Conservation (phyloP, 2,888 invertebrate genomes). For the Halictus ligatus region DNA sequence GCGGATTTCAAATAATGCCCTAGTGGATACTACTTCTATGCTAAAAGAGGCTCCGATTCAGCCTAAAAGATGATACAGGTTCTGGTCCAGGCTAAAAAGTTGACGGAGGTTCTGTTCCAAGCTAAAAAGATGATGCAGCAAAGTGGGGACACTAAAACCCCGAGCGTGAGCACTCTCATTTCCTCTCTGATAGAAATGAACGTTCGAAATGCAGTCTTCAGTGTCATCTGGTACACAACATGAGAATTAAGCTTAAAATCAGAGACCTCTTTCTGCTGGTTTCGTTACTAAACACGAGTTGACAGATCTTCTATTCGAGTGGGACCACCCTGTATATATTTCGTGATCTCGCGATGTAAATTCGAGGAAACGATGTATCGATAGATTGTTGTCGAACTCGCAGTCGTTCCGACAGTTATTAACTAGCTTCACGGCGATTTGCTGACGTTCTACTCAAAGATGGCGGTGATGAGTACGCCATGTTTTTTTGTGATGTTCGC, state of each 20-base stretch:
- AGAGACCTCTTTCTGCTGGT: not conserved
- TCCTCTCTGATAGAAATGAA: not conserved
- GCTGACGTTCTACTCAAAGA: constrained; percentile 83
- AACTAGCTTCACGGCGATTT: constrained; percentile 71
- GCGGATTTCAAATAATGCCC: too few species aligned
- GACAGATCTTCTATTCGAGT: not conserved
- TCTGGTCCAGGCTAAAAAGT: too few species aligned
- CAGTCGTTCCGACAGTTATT: constrained; percentile 52
- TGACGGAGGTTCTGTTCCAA: too few species aligned
- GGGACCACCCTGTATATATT: not conserved
- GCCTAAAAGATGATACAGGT: too few species aligned
- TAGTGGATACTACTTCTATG: too few species aligned
- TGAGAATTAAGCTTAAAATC: not conserved
- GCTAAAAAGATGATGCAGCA: too few species aligned
- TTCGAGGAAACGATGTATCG: constrained; percentile 31
- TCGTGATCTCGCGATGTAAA: constrained; percentile 6
- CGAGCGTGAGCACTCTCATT: too few species aligned
- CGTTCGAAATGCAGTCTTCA: not conserved
- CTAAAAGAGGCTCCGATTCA: too few species aligned
- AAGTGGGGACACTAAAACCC: too few species aligned
- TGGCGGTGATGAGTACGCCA: constrained; percentile 83
- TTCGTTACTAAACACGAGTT: not conserved
- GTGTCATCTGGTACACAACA: not conserved
- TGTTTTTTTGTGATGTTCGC: constrained; percentile 83
- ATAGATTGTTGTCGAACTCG: constrained; percentile 28